Evolutionary conservation across 2,113 vertebrate species (phyloP).

Genomic region (Tor tambroides): DNA sequence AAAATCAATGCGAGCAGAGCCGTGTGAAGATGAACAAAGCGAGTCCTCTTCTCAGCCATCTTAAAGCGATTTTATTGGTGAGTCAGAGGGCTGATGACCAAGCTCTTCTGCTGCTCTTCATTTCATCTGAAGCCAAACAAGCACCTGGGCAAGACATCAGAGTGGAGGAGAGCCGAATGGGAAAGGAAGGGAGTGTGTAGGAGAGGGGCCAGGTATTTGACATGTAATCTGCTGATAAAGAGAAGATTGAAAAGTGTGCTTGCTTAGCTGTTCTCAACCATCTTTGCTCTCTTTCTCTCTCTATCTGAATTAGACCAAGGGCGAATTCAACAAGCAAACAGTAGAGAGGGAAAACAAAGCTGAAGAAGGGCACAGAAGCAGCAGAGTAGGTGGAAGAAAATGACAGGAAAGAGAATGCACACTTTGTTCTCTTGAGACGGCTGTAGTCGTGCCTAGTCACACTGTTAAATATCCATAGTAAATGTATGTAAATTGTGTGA

Average conservation of each 20-base stretch:
- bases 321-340: neutral
- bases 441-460: neutral
- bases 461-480: neutral
- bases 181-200: constrained; percentile 8
- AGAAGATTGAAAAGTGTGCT: constrained; percentile 29
- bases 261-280: constrained; percentile 22
- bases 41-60: neutral
- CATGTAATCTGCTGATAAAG: constrained; percentile 35
- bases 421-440: neutral
- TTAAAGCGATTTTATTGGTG: constrained; percentile 4
- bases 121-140: constrained; percentile 16
- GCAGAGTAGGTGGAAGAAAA: constrained; percentile 2
- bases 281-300: too few species aligned
- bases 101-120: neutral
- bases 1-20: constrained; percentile 8
- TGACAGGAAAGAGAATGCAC: constrained; percentile 1
- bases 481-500: neutral
- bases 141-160: constrained; percentile 2
- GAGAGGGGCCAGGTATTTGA: constrained; percentile 25
- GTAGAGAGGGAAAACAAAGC: neutral
- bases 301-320: constrained; percentile 7
- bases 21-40: neutral
- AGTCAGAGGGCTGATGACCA: constrained; percentile 32
- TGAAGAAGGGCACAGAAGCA: constrained; percentile 1
- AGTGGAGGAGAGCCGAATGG: neutral